A percentile compares a stretch with the other conserved stretches of the same genome.
Conservation (phyloP, 2,797 vertebrate species). For the Cephalopachus bancanus region DNA sequence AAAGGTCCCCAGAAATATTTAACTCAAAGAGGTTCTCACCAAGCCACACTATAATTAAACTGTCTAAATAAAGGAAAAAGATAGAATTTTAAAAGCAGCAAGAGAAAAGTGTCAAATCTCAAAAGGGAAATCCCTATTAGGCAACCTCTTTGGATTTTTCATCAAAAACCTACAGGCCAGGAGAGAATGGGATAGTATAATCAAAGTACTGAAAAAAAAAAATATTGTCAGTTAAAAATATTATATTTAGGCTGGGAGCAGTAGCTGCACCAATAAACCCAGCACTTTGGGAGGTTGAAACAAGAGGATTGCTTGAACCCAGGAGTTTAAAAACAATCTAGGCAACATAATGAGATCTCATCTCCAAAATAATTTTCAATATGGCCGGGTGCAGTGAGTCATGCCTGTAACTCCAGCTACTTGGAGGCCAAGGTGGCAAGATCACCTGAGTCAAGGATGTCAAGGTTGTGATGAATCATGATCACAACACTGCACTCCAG, state of each 20-base stretch:
- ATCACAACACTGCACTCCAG: no score
- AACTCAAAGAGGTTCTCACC: background rate
- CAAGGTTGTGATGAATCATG: no score
- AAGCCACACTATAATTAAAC: background rate
- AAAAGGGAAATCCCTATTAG: background rate
- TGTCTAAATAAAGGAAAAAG: background rate
- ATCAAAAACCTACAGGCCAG: background rate
- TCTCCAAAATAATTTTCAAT: no score
- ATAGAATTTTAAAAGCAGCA: background rate
- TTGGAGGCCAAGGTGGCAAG: no score
- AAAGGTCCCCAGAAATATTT: background rate
- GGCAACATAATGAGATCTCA: no score
- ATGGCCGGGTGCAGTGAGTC: no score
- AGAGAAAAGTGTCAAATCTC: background rate
- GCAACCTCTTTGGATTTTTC: background rate
- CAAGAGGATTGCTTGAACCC: no score
- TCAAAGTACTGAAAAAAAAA: background rate
- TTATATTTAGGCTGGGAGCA: background rate
- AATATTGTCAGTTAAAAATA: background rate
- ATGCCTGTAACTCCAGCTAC: no score
- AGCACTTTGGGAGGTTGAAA: no score
- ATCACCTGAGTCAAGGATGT: no score
- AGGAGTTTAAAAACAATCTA: no score
- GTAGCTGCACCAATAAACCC: no score
- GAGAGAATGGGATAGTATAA: background rate